Percentiles rank a stretch among this genome's conserved stretches.
Conservation (phyloP, 1,140 invertebrate genomes). For the Dendroctonus valens region DNA sequence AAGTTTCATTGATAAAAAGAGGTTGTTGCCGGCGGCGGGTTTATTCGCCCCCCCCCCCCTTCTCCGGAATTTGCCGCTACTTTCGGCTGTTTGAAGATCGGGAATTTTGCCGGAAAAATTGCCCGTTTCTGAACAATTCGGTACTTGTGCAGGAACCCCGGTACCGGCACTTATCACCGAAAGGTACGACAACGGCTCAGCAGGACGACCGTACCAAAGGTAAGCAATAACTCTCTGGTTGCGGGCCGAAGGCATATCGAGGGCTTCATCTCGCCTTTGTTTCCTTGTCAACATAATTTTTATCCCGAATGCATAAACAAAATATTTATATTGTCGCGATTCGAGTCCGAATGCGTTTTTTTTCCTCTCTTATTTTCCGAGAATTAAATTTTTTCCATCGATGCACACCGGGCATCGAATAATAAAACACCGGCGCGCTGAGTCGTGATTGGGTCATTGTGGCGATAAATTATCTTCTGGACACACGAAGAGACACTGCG, state of each 20-base stretch:
- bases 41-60: no score
- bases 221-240: constrained; percentile 49
- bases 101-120: no score
- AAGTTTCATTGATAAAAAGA: constrained; percentile 26
- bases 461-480: constrained; percentile 47
- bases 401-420: constrained; percentile 17
- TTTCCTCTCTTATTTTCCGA: constrained; percentile 41
- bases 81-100: no score
- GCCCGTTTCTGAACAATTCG: not conserved
- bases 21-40: not conserved
- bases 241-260: constrained; percentile 48
- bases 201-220: constrained; percentile 37
- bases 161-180: constrained; percentile 13
- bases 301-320: constrained; percentile 51
- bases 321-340: constrained; percentile 52
- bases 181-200: constrained; percentile 13
- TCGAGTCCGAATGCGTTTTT: constrained; percentile 45
- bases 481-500: constrained; percentile 7
- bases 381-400: constrained; percentile 47
- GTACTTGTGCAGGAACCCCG: not conserved
- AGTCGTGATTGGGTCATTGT: constrained; percentile 52
- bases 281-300: constrained; percentile 53
- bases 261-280: constrained; percentile 52
- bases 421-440: constrained; percentile 38
- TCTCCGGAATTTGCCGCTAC: no score